Base-by-base conservation (phyloP, 2,797 vertebrate genomes). In the Melanotaenia parkinsoni region DNA sequence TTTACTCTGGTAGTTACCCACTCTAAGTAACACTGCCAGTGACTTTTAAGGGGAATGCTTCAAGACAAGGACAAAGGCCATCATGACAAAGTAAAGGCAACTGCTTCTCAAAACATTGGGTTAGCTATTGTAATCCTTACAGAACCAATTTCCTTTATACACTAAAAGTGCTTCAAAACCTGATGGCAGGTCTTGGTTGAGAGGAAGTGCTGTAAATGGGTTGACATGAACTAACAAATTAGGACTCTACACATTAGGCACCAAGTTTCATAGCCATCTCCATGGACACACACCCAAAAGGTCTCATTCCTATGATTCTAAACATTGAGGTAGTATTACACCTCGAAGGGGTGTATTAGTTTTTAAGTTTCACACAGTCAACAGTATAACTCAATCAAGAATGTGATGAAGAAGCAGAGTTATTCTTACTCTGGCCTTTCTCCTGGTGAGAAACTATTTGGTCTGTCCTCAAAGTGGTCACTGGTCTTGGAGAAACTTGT, bases 401-500 rank as follows among this genome's bases (percentile, higher is more conserved):
- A 86, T 85, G 85, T 86, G 85, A 89, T 86, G 83, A 90, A 86
- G 77, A 79, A 72, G 82, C 91, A 87, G 81, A 86, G 84, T 84
- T 92, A 90, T 92, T 90, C 88, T 86, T 73, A 77, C 82, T 70
- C 66, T 13, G 70, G 86, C 79, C 80, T 77, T 88, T 76, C 67
- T 80, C 66, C 64, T 83, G 85, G 80, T 89, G 87, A 91, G 89
- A 91, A 92, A 89, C 64, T 79, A 72, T 89, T 81, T 58, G 3
- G 70, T 51, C 86, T 28, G 77, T 85, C 86, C 89, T 88, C 83
- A 82, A 72, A 78, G 87, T 67, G 90, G 90, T 92, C 91, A 81
- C 82, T 83, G 89, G 92, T 89, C 87, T 81, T 81, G 81, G 76
- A 86, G 74, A 86, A 85, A 82, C 84, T 76, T 59, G 63, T 47